Percentiles rank a stretch among this genome's conserved stretches.
These are phyloP conservation scores for Murina feae DNA, from an alignment of 2,113 vertebrate genomes.

Conservation along the genomic window DNA sequence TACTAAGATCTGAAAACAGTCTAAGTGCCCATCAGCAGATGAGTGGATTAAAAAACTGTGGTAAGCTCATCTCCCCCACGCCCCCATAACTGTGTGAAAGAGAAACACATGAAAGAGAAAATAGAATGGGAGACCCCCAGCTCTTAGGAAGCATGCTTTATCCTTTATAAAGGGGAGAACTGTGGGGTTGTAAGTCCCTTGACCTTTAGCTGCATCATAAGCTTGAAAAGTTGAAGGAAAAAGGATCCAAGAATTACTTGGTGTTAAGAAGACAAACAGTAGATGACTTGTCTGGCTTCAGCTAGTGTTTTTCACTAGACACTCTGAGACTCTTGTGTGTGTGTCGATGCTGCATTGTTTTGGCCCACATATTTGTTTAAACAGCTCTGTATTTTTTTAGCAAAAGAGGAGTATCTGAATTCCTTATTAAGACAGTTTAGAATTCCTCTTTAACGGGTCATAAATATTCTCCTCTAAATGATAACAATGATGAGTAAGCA, in stretches of 20 bases:
- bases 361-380: constrained; percentile 5
- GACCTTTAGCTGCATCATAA: neutral
- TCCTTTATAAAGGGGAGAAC: neutral
- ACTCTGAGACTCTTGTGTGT: neutral
- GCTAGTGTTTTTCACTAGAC: neutral
- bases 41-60: too few relatives aligned
- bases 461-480: neutral
- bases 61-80: too few relatives aligned
- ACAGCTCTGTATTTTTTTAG: constrained; percentile 24
- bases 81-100: neutral
- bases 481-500: neutral
- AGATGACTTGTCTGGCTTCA: neutral
- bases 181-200: neutral
- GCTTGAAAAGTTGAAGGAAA: neutral
- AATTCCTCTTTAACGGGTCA: constrained; percentile 9
- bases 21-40: too few relatives aligned
- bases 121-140: neutral
- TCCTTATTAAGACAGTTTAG: constrained; percentile 35
- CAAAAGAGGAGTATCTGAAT: constrained; percentile 35
- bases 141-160: neutral
- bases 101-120: neutral
- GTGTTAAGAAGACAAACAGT: neutral
- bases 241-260: neutral
- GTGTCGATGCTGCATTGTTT: neutral
- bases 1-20: too few relatives aligned